A percentile compares a stretch with the other conserved stretches of the same genome.
phyloP scores from a whole-genome alignment of 1,140 invertebrate species.

The Prorops nasuta region DNA sequence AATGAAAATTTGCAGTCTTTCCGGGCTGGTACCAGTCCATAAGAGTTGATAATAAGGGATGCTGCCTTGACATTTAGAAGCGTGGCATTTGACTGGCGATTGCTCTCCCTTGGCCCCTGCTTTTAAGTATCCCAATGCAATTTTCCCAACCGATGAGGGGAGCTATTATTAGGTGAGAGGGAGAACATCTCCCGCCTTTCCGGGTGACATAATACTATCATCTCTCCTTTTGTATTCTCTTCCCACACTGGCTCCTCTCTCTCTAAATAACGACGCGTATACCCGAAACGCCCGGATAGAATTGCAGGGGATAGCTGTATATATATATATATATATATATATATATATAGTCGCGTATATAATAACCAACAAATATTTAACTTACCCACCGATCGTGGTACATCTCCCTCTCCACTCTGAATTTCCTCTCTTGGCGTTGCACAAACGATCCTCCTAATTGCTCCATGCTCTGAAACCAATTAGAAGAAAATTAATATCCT shows the following conservation, averaged over 20 bases:
- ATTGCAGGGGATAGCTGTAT: conserved; percentile 12
- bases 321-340: no score
- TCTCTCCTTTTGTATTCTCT: conserved; percentile 30
- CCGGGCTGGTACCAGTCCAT: conserved; percentile 31
- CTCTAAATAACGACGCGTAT: conserved; percentile 2
- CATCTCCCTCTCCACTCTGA: no score
- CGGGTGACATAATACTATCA: conserved; percentile 38
- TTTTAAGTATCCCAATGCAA: conserved; percentile 40
- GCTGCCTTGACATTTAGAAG: conserved; percentile 49
- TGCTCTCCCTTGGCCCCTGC: conserved; percentile 29
- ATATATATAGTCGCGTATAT: no score
- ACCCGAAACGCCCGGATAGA: conserved; percentile 16
- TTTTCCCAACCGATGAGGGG: conserved; percentile 45
- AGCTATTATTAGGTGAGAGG: conserved; percentile 37
- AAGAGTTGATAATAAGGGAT: conserved; percentile 35
- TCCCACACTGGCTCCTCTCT: conserved; percentile 34
- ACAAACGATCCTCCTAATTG: no score
- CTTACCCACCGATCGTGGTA: no score
- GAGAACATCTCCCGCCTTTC: conserved; percentile 41
- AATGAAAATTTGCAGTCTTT: no score
- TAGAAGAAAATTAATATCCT: no score
- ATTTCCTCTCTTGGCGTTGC: no score
- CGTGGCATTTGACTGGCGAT: conserved; percentile 42
- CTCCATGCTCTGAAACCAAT: no score
- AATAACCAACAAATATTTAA: no score